These are phyloP conservation scores for Andrena dorsata DNA, from an alignment of 2,888 invertebrate genomes.

Conservation along the genomic window DNA sequence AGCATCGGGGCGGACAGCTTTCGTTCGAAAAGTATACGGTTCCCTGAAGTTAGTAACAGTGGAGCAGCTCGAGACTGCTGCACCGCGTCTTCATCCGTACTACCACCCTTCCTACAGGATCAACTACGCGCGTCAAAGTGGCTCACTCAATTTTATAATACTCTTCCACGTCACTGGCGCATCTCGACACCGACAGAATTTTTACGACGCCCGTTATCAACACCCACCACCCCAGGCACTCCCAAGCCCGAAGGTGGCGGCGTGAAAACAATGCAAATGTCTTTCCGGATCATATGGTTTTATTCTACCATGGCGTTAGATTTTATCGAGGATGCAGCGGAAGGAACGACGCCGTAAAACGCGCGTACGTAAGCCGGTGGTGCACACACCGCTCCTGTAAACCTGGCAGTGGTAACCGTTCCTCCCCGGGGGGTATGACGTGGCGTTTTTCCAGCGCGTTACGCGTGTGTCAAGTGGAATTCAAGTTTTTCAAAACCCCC, in stretches of 20 bases:
- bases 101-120: no score
- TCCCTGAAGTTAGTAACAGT: no score
- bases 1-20: no score
- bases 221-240: background rate
- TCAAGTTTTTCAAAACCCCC: constrained; percentile 20
- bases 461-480: constrained; percentile 43
- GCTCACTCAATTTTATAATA: no score
- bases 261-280: background rate
- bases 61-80: no score
- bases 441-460: constrained; percentile 38
- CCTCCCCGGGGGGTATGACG: constrained; percentile 6
- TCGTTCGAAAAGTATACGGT: no score
- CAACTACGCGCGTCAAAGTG: no score
- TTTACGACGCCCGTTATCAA: constrained; percentile 14
- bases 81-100: no score
- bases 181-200: background rate
- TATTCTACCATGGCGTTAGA: constrained; percentile 44
- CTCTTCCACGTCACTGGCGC: no score
- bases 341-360: constrained; percentile 20
- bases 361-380: constrained; percentile 9
- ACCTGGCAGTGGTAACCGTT: background rate
- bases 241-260: background rate
- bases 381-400: background rate
- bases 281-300: constrained; percentile 52
- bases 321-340: constrained; percentile 28